Conservation (phyloP, 23 tunicate species). For the Diplosoma virens region DNA sequence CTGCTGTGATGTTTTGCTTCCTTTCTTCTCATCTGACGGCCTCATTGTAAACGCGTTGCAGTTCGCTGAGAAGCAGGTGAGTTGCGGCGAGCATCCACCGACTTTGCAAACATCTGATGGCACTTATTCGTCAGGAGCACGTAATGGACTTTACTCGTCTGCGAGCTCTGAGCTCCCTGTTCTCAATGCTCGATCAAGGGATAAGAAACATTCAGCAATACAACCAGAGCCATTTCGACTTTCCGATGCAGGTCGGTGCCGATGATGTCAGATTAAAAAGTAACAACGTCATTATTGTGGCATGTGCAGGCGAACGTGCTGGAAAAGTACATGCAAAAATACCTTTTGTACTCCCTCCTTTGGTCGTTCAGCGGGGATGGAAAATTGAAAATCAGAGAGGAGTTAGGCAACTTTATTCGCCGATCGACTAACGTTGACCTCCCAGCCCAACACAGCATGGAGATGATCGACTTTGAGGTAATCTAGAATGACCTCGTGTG, state of each 20-base stretch:
- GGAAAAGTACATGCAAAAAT: constrained; percentile 94
- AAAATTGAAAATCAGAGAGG: constrained; percentile 78
- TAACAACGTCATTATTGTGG: neutral
- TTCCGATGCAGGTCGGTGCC: constrained; percentile 63
- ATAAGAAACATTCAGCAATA: constrained; percentile 90
- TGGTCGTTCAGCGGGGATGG: constrained; percentile 99
- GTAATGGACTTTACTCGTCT: constrained; percentile 89
- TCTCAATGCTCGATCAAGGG: constrained; percentile 94
- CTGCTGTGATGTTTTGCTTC: constrained; percentile 59
- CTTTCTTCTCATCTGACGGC: constrained; percentile 86
- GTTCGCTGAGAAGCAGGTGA: constrained; percentile 68
- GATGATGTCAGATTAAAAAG: neutral
- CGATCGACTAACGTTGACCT: constrained; percentile 80
- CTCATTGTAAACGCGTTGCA: constrained; percentile 54
- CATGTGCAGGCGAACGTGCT: constrained; percentile 10
- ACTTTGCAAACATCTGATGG: neutral
- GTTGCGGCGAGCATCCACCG: too few relatives aligned
- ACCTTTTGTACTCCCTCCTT: constrained; percentile 80
- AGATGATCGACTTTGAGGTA: constrained; percentile 91
- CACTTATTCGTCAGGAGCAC: constrained; percentile 92
- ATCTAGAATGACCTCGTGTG: too few relatives aligned
- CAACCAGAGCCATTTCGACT: constrained; percentile 80
- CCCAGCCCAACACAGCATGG: constrained; percentile 75
- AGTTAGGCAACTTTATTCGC: constrained; percentile 78
- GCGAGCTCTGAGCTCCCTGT: constrained; percentile 79